phyloP scores from a whole-genome alignment of 2,888 invertebrate genomes.

The Ligdia adustata region DNA sequence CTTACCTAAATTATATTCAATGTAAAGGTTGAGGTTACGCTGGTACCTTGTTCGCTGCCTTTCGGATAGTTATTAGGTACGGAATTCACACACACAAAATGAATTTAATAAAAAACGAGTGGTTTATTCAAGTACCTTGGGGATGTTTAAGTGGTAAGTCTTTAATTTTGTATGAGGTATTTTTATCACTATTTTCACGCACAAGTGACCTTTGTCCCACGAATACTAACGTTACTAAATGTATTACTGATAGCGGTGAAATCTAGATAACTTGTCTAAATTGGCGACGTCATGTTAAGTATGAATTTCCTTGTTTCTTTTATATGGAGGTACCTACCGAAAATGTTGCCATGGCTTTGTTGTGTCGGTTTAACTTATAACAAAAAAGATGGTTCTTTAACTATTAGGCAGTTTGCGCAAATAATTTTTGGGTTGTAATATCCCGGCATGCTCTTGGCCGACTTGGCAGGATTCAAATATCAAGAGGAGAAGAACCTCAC shows the following conservation, averaged over 20 bases:
- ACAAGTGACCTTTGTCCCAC: conserved; percentile 6
- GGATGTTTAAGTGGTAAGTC: conserved; percentile 71
- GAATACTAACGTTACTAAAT: not conserved
- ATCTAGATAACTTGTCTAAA: conserved; percentile 3
- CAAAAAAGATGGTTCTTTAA: no score
- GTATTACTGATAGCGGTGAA: not conserved
- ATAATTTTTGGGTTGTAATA: no score
- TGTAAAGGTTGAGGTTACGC: conserved; percentile 4
- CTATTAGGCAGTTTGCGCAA: no score
- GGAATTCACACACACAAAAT: conserved; percentile 37
- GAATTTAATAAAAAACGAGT: conserved; percentile 65
- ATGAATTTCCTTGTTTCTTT: no score
- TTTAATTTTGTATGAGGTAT: not conserved
- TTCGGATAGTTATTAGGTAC: not conserved
- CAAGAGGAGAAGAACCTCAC: no score
- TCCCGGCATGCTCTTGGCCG: no score
- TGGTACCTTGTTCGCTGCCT: not conserved
- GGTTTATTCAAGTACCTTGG: conserved; percentile 76
- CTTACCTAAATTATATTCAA: not conserved
- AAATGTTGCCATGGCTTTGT: no score
- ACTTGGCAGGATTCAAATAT: no score
- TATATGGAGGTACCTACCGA: no score
- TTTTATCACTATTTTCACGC: not conserved
- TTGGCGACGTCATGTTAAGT: not conserved
- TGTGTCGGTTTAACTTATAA: no score